Conservation (phyloP, 2,797 vertebrate species). For the Sebastes vulpes region DNA sequence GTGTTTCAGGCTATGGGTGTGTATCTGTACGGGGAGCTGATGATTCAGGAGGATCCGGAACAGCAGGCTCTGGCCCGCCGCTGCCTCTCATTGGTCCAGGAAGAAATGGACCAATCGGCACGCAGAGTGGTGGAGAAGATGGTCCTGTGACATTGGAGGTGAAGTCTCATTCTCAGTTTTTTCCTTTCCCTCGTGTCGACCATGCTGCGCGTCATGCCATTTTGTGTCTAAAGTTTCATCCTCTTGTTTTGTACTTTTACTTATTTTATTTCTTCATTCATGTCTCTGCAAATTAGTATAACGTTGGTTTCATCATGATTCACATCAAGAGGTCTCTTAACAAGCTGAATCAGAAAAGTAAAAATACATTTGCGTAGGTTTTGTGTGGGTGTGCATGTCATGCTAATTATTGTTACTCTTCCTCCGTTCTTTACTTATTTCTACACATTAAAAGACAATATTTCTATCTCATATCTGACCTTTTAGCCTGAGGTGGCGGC, state of each 20-base stretch:
- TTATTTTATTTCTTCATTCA: not conserved
- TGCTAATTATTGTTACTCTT: not conserved
- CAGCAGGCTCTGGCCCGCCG: slow-evolving; percentile 91
- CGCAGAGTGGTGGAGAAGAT: slow-evolving; percentile 93
- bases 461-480: slow-evolving; percentile 9
- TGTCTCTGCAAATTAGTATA: not conserved
- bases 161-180: slow-evolving; percentile 12
- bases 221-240: not conserved
- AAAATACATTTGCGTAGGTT: slow-evolving; percentile 8
- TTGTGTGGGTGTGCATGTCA: not conserved
- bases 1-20: slow-evolving; percentile 94
- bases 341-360: slow-evolving; percentile 1
- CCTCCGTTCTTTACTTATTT: not conserved
- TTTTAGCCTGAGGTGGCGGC: slow-evolving; percentile 21
- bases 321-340: not conserved
- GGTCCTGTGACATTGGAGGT: slow-evolving; percentile 87
- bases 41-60: slow-evolving; percentile 91
- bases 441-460: not conserved
- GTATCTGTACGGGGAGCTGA: slow-evolving; percentile 97
- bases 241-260: not conserved
- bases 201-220: not conserved
- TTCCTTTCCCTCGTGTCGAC: not conserved
- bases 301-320: not conserved
- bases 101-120: slow-evolving; percentile 91
- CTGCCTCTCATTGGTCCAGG: slow-evolving; percentile 88